Evolutionary conservation across 2,113 vertebrate genomes (phyloP).

Genomic region (Ptyas mucosa): DNA sequence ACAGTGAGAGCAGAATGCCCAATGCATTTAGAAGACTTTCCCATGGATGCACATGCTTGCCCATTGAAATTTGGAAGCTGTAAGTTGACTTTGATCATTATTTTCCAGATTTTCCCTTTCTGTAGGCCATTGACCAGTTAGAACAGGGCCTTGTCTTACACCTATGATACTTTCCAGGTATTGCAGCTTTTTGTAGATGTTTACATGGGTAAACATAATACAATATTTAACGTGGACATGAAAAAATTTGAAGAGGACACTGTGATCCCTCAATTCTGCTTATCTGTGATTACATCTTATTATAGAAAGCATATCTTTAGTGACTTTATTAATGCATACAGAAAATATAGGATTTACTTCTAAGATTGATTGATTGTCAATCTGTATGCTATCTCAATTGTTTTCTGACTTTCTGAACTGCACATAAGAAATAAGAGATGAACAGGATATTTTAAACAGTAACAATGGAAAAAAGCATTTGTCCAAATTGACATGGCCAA

Average conservation of each 20-base stretch:
- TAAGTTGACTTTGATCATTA: conserved; percentile 76
- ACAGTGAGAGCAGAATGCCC: conserved; percentile 97
- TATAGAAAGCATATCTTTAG: background rate
- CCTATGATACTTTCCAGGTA: background rate
- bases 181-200: conserved; percentile 17
- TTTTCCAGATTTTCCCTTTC: conserved; percentile 29
- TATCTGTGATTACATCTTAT: background rate
- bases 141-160: conserved; percentile 18
- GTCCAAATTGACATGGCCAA: background rate
- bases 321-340: background rate
- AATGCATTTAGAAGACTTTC: conserved; percentile 98
- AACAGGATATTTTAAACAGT: background rate
- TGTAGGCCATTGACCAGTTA: conserved; percentile 30
- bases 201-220: conserved; percentile 11
- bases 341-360: background rate
- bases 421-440: background rate
- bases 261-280: conserved; percentile 2
- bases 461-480: background rate
- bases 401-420: background rate
- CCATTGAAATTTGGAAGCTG: conserved; percentile 98
- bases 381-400: background rate
- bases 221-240: background rate
- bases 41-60: conserved; percentile 96
- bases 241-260: background rate
- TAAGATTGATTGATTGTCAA: background rate